Evolutionary conservation across 1,140 invertebrate genomes (phyloP), one percentile per base, ranked within the genome.

Genomic region (Meloidogyne floridensis): DNA sequence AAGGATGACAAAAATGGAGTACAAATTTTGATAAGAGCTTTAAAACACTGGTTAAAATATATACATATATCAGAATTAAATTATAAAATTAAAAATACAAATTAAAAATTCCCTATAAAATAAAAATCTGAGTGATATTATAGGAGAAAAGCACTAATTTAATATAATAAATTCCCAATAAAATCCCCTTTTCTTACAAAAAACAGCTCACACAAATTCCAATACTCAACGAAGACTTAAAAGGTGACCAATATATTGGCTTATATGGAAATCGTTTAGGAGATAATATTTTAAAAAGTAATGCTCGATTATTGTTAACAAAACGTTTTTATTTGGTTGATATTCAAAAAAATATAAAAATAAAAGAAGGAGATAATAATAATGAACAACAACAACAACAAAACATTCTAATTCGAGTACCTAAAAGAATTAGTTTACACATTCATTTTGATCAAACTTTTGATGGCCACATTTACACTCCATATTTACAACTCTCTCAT

Each of bases 401-500:
- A 32, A 32, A 32, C 32, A 32, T 32, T 13, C 75, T 86, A 47
- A 32, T 87, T 42, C 80, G 87, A 42, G 81, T 85, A 83, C 90
- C 87, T 0, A 84, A 87, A 43, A 75, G 72, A 9, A 90, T 92
- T 13, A 79, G 75, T 2, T 84, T 92, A 32, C 75, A 86, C 32
- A 82, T 92, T 0, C 65, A 81, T 2, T 84, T 92, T 11, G 87
- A 89, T 56, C 83, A 84, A 15, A 83, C 83, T 0, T 59, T 71
- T 42, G 87, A 91, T 72, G 91, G 91, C 1, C 77, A 83, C 10
- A 92, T 92, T 75, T 91, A 89, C 80, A 87, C 91, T 8, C 91
- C 91, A 32, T 91, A 90, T 77, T 77, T 92, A 47, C 82, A 85
- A 53, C 87, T 92, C 47, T 84, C 85, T 2, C 91, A 92, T 83